Percentiles rank a stretch among this genome's conserved stretches.
These are phyloP conservation scores for Neoaliturus tenellus DNA, from an alignment of 2,888 invertebrate genomes.

Conservation along the genomic window DNA sequence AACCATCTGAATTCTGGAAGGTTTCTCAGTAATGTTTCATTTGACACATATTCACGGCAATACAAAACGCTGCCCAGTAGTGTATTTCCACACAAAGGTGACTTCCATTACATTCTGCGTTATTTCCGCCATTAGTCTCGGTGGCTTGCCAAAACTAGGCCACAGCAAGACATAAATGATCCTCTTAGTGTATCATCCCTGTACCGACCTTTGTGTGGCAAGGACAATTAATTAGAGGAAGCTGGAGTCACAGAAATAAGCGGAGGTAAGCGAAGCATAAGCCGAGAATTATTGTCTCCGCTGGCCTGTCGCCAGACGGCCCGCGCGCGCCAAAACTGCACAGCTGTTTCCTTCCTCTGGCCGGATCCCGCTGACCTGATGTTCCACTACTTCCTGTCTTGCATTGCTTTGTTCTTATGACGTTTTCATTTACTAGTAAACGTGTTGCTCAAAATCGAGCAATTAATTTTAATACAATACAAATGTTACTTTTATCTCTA, in stretches of 20 bases:
- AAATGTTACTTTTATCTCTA: no score
- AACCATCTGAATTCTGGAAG: no score
- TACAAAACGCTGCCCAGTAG: no score
- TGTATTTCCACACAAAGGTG: no score
- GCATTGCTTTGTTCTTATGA: no score
- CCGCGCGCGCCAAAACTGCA: neutral
- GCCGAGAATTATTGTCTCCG: conserved; percentile 34
- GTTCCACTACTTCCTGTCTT: neutral
- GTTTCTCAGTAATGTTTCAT: no score
- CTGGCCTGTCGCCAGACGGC: conserved; percentile 22
- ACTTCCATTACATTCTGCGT: neutral
- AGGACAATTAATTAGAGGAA: neutral
- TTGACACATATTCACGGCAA: no score
- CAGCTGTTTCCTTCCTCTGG: neutral
- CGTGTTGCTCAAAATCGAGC: no score
- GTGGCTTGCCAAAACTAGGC: neutral
- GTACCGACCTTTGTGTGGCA: neutral
- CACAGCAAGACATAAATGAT: neutral
- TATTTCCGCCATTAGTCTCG: neutral
- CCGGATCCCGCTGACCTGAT: neutral
- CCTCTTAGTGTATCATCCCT: neutral
- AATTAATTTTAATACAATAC: no score
- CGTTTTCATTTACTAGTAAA: no score
- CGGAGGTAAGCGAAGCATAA: conserved; percentile 32
- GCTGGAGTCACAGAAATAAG: conserved; percentile 21